Evolutionary conservation across 92 coral and sea anemone species (phyloP).

Genomic region (Scolanthus callimorphus): DNA sequence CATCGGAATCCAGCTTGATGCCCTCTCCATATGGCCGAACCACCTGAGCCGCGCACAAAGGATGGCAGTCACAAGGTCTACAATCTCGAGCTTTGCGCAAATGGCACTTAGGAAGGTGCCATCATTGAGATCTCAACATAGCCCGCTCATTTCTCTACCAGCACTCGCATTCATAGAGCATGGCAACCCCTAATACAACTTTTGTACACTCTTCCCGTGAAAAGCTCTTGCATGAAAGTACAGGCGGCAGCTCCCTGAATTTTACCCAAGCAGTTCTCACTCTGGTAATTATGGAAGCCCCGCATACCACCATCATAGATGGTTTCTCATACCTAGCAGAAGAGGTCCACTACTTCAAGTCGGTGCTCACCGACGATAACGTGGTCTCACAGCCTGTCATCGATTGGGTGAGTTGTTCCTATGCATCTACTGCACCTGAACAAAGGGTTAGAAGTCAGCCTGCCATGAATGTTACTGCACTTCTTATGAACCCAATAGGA

Average conservation of each 20-base stretch:
- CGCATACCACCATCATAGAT: conserved; percentile 11
- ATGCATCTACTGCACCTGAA: conserved; percentile 21
- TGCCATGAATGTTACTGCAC: conserved; percentile 13
- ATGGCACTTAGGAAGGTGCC: conserved; percentile 1
- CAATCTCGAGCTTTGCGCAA: background rate
- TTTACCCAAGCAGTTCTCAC: conserved; percentile 22
- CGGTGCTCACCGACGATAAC: conserved; percentile 6
- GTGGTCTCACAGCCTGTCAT: conserved; percentile 7
- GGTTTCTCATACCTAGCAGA: conserved; percentile 23
- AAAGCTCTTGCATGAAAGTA: conserved; percentile 12
- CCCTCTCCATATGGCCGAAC: conserved; percentile 18
- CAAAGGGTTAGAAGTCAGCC: background rate
- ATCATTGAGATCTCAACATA: conserved; percentile 16
- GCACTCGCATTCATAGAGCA: conserved; percentile 29
- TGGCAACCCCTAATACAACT: conserved; percentile 19
- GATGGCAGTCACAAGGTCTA: background rate
- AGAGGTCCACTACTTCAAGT: conserved; percentile 8
- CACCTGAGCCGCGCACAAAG: conserved; percentile 9
- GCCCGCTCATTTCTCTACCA: conserved; percentile 30
- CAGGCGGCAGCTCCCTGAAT: conserved; percentile 26
- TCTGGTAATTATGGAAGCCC: conserved; percentile 2
- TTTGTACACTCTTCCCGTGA: conserved; percentile 10
- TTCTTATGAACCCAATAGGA: conserved; percentile 14
- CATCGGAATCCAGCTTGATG: conserved; percentile 1
- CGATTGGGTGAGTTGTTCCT: background rate